These are phyloP conservation scores for Chaetura pelagica DNA, from an alignment of 2,113 vertebrate species.

Conservation along the genomic window DNA sequence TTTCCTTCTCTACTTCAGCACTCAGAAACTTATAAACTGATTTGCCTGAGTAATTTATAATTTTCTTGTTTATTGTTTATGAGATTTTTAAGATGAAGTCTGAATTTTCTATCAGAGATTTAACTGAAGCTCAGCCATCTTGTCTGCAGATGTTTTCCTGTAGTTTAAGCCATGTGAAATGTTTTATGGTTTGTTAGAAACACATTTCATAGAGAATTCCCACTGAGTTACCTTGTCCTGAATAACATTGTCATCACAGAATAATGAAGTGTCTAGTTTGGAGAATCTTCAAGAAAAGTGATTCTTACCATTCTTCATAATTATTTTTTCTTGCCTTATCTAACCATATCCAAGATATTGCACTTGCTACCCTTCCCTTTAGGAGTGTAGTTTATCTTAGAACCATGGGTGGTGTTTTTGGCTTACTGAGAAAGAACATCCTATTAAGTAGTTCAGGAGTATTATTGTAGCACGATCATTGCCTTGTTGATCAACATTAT, in stretches of 20 bases:
- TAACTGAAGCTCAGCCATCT: slow-evolving; percentile 7
- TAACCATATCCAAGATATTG: background rate
- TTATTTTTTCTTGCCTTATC: background rate
- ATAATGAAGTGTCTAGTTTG: background rate
- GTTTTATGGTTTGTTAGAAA: background rate
- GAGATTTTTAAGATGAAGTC: background rate
- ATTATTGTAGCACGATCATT: background rate
- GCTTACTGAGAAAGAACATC: background rate
- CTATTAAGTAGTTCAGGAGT: background rate
- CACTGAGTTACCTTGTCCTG: background rate
- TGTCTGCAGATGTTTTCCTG: background rate
- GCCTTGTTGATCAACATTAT: background rate
- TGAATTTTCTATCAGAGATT: slow-evolving; percentile 24
- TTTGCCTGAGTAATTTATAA: background rate
- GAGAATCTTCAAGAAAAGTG: background rate
- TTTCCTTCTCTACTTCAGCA: background rate
- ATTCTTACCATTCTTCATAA: background rate
- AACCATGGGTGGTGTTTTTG: background rate
- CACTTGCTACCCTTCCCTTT: background rate
- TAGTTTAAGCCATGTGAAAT: background rate
- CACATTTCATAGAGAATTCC: background rate
- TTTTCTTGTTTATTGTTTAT: background rate
- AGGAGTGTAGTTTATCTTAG: background rate
- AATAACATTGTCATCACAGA: background rate
- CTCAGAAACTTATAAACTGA: slow-evolving; percentile 1